Evolutionary conservation across 2,797 vertebrate genomes (phyloP), one percentile per base, ranked within the genome.

Genomic region (Uromys caudimaculatus): DNA sequence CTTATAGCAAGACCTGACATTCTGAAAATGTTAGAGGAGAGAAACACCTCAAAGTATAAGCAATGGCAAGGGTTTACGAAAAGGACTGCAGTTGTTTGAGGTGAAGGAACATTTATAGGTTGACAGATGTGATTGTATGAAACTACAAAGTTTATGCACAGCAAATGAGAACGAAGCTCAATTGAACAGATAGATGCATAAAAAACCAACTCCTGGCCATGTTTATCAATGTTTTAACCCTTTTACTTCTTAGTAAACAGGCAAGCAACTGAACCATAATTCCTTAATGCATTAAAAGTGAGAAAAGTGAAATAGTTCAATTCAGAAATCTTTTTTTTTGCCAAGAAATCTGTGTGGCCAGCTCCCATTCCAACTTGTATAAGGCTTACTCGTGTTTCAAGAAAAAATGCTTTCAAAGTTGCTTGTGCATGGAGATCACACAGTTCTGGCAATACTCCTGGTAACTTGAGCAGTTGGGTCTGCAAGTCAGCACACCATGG

Each of bases 321-420:
- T 93, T 95, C 32, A 93, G 41, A 89, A 82, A 90, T 12, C 52
- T 84, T 13, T 67, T n/a, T n/a, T 8, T 95, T 58, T 96, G 91
- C 88, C 95, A 95, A 95, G 75, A 41, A 85, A 62, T 86, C 69
- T 96, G 54, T 6, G 92, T 75, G 92, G 56, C 4, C 2, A 14
- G 78, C 32, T 60, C 58, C 77, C 10, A 62, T 38, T 92, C 71
- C 75, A 27, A 14, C 64, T 93, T 84, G 8, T 83, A n/a, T 52
- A 94, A 6, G 56, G 41, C 4, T 56, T 83, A 44, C n/a, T 71
- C 11, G 12, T 79, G 69, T 24, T 78, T 62, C 89, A 76, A 93
- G 44, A 50, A 73, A 91, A 94, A 96, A 90, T 19, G n/a, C 29
- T 95, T 95, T 89, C 93, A 77, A 84, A 79, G 27, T 71, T 94